Evolutionary conservation across 2,888 invertebrate species (phyloP), one percentile per base, ranked within the genome.

Genomic region (Limenitis camilla): DNA sequence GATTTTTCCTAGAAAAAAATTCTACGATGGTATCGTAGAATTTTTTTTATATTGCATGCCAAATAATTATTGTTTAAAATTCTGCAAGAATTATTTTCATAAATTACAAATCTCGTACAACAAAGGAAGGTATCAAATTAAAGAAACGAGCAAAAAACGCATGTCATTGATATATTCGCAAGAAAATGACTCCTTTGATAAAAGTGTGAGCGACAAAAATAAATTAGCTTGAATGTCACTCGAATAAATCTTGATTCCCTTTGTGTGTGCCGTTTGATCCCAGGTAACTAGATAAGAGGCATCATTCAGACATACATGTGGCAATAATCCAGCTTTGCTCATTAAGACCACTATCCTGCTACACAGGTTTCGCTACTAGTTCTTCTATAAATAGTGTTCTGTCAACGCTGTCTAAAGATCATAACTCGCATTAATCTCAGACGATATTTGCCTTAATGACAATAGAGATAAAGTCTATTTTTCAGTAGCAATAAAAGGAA

Each of bases 361-460:
- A 65, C 73, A 76, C 83, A 78, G 76, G 83, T 83, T 81, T 81
- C 73, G 71, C 79, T 78, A 74, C 78, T 74, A 67, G 74, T 75
- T 71, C 69, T 71, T 75, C 82, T 84, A 82, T 81, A 80, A 82
- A 83, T 84, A 84, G 79, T 76, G 56, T 58, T 62, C 57, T 56
- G 52, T 56, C 39, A 27, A 56, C 50, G 61, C 49, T 52, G 46
- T 44, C 55, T 52, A 61, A 76, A 67, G 56, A 60, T 49, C 69
- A 52, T 60, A 66, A 54, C 55, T 52, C 42, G 48, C 50, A 10
- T 9, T 27, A 35, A 5, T 5, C 32, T 32, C 49, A 61, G 50
- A 46, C 51, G 31, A 74, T 68, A 68, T 51, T 62, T 43, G 10
- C 62, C 69, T 56, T 48, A 60, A 66, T 48, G 4, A 0, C 2